phyloP scores from a whole-genome alignment of 2,113 vertebrate genomes.

The Propithecus coquereli region DNA sequence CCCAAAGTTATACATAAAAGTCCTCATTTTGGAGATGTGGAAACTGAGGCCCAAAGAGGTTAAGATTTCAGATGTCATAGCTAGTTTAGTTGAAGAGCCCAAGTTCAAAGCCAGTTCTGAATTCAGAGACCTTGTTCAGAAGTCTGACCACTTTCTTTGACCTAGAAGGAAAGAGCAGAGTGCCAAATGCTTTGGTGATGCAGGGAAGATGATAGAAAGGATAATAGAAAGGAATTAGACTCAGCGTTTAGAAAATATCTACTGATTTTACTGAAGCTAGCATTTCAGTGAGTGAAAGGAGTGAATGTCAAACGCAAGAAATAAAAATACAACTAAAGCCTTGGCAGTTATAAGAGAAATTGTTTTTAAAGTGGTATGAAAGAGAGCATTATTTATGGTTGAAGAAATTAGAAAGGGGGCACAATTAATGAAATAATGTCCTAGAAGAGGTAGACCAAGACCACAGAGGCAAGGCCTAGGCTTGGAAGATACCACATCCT shows the following conservation, averaged over 20 bases:
- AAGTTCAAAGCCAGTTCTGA: not conserved
- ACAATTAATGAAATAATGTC: not conserved
- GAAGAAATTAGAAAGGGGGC: not conserved
- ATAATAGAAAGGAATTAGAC: not conserved
- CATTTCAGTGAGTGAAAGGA: not conserved
- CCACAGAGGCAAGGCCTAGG: not conserved
- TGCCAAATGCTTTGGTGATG: not conserved
- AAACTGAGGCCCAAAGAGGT: not conserved
- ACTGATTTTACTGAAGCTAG: not conserved
- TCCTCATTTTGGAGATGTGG: not conserved
- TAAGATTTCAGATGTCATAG: slow-evolving; percentile 2
- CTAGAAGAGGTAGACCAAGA: not conserved
- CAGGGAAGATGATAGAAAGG: not conserved
- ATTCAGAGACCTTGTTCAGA: not conserved
- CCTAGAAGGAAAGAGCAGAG: not conserved
- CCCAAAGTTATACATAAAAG: not conserved
- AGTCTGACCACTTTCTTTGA: not conserved
- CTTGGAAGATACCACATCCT: not conserved
- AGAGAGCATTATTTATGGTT: not conserved
- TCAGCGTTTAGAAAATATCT: not conserved
- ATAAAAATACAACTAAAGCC: not conserved
- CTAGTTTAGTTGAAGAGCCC: not conserved
- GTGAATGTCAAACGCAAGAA: not conserved
- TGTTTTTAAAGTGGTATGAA: not conserved
- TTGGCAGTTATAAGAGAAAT: not conserved